Evolutionary conservation across 2,113 vertebrate species (phyloP).

Genomic region (Procavia capensis): DNA sequence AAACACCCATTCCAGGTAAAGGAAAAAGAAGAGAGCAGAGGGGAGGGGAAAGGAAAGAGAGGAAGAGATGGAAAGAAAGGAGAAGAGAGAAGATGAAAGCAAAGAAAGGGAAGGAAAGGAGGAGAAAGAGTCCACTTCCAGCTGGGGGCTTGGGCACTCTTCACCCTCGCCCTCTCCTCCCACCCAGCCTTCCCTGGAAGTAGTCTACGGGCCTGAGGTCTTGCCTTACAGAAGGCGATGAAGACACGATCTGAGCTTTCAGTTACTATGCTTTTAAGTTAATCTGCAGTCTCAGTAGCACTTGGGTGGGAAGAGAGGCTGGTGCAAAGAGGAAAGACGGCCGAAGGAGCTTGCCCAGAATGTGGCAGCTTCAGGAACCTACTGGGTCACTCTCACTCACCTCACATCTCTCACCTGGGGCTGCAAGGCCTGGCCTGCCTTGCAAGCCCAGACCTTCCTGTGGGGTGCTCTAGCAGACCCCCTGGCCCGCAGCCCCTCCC

Average conservation of each 20-base stretch:
- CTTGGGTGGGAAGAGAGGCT: background rate
- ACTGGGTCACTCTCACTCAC: background rate
- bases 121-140: background rate
- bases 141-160: background rate
- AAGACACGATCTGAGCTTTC: constrained; percentile 6
- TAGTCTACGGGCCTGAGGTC: background rate
- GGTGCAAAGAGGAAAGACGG: background rate
- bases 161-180: background rate
- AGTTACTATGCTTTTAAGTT: background rate
- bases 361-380: background rate
- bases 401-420: background rate
- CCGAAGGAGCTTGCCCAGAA: background rate
- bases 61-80: background rate
- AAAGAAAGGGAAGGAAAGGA: rapidly evolving
- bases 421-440: background rate
- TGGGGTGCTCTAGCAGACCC: constrained; percentile 75
- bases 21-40: background rate
- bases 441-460: constrained; percentile 72
- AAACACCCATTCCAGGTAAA: no score
- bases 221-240: background rate
- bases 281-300: background rate
- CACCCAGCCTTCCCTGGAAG: rapidly evolving
- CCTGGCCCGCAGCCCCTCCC: constrained; percentile 80
- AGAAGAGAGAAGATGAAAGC: no score
- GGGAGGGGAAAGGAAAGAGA: background rate